A percentile compares a stretch with the other conserved stretches of the same genome.
These are phyloP conservation scores for Aegypius monachus DNA, from an alignment of 2,113 vertebrate species.

Conservation along the genomic window DNA sequence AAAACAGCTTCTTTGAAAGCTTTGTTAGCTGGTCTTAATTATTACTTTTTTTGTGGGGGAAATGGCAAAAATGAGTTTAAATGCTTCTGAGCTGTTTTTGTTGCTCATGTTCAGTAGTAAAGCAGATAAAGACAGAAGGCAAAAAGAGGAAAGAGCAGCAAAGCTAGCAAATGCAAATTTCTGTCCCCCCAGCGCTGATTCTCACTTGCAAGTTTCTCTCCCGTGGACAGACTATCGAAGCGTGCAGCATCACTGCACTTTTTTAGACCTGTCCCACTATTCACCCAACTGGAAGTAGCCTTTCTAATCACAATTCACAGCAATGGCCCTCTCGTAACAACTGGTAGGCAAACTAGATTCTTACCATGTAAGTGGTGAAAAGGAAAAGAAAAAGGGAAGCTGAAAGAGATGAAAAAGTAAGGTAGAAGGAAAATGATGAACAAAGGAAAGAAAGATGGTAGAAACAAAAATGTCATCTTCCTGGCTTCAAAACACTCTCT, in stretches of 20 bases:
- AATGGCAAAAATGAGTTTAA: not conserved
- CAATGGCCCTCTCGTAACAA: not conserved
- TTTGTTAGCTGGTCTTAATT: not conserved
- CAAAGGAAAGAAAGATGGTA: not conserved
- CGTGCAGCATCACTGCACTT: not conserved
- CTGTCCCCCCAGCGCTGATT: not conserved
- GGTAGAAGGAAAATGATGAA: not conserved
- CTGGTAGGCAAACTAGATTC: not conserved
- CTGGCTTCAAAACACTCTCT: not conserved
- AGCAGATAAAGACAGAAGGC: not conserved
- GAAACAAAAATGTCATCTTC: not conserved
- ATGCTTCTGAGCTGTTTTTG: not conserved
- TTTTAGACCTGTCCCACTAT: not conserved
- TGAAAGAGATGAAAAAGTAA: not conserved
- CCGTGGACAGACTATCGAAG: not conserved
- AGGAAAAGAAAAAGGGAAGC: not conserved
- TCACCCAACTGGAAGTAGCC: not conserved
- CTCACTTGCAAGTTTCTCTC: not conserved
- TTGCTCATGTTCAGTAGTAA: not conserved
- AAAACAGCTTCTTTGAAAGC: not conserved
- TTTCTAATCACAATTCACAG: not conserved
- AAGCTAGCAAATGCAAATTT: not conserved
- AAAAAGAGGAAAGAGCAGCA: not conserved
- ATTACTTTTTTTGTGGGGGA: not conserved
- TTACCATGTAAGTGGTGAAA: not conserved